Base-by-base conservation (phyloP, 2,888 invertebrate species). In the Melinopterus prodromus region DNA sequence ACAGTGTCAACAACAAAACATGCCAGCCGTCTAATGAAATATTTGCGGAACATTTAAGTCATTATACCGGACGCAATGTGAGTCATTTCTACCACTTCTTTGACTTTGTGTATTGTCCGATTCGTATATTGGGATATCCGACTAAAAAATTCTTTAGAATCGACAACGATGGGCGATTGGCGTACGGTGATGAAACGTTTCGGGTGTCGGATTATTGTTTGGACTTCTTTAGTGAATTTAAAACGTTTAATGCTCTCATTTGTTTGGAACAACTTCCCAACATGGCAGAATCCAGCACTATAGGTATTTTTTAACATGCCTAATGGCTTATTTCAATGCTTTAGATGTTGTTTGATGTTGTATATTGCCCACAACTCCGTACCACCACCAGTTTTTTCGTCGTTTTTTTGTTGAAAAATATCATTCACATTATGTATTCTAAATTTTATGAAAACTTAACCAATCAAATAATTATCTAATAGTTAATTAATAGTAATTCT, bases 181-280 rank as follows among this genome's bases (percentile, higher is more conserved):
- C 37, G 35, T 74, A 74, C 35, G 74, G 74, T 4, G n/a, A 74
- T 36, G 14, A 74, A 36, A 36, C n/a, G 14, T 74, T 36, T 35
- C 14, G 37, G n/a, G 35, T 35, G 6, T 35, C 74, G 36, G 74
- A 79, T 35, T 79, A 79, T 79, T 79, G 79, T 77, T 35, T 79
- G 74, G 79, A 79, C 72, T 79, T 77, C 70, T 79, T 79, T 37
- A 72, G 16, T 6, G 79, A 79, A 72, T 79, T 77, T 74, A 69
- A 72, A 6, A 35, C 70, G 4, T 79, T 79, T 72, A 77, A 77
- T 69, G 77, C 77, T 16, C 26, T 79, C 16, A 35, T 79, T 37
- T 79, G 79, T 53, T 35, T 79, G 71, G 37, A 76, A 16, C 69
- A 79, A 15, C 69, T 79, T 9, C 53, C 71, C 16, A 71, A 79